phyloP scores from a whole-genome alignment of 2,797 vertebrate genomes.

The Thalassophryne amazonica region DNA sequence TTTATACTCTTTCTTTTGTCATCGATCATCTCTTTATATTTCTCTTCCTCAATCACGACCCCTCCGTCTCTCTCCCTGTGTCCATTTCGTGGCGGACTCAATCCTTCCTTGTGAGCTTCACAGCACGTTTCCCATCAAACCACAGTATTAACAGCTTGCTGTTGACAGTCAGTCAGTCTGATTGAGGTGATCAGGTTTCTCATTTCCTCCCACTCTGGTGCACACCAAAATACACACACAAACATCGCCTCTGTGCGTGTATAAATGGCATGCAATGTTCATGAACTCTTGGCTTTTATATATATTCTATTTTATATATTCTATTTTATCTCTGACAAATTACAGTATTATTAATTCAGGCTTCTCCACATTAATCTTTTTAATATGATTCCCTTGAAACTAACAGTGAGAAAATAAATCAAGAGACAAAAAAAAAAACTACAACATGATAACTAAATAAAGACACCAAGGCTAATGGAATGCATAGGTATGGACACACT shows the following conservation, averaged over 20 bases:
- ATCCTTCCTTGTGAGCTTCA: constrained; percentile 59
- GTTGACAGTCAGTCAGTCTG: constrained; percentile 69
- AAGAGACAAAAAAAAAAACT: no score
- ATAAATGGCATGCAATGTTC: constrained; percentile 1
- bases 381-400: no score
- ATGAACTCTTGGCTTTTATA: no score
- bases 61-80: constrained; percentile 1
- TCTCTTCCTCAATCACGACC: neutral
- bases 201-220: constrained; percentile 33
- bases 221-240: constrained; percentile 5
- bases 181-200: constrained; percentile 50
- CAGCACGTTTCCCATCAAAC: constrained; percentile 80
- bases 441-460: no score
- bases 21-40: constrained; percentile 17
- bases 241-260: constrained; percentile 1
- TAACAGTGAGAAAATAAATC: no score
- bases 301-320: no score
- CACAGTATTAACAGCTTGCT: constrained; percentile 69
- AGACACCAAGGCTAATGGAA: no score
- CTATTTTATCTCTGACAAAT: no score
- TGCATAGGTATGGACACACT: no score
- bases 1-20: constrained; percentile 8
- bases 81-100: constrained; percentile 58
- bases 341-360: no score
- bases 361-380: no score